Base-by-base conservation (phyloP, 2,113 vertebrate genomes). In the Gadus macrocephalus region DNA sequence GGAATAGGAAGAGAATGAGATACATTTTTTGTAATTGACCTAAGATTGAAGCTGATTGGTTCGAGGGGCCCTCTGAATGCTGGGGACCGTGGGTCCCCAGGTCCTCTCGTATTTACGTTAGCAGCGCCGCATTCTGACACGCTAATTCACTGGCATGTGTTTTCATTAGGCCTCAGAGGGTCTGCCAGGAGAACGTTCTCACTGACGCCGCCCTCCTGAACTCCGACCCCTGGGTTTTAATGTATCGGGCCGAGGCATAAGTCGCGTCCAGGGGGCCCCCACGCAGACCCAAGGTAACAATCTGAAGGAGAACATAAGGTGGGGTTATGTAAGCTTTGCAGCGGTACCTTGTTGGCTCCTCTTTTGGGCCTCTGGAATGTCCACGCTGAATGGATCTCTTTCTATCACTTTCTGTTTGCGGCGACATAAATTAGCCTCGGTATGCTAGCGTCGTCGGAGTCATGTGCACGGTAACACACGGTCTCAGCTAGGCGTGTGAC, bases 61-160 rank as follows among this genome's bases (percentile, higher is more conserved):
- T 42, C 1, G 6, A 42, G 11, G 38, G 38, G 38, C 38, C 38
- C 11, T 11, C 38, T 8, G 11, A 42, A 11, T 42, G 7, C 42
- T 14, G 42, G 42, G 42, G 42, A 49, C 42, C 66, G 61, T 42
- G 1, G 2, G 72, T 66, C 74, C 73, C 64, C 67, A 19, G 84
- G 84, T 90, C 78, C 75, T 86, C 80, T 86, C 87, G 71, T 86
- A 88, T 90, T 87, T 82, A 88, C 73, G 83, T 74, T 20, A 81
- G 80, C 70, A 76, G 27, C 76, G 86, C 74, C 73, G 58, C 61
- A 72, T 80, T 73, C 81, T 86, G 82, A 81, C 79, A 75, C 76
- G 73, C 76, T 87, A 78, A 83, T 78, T 85, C 75, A 4, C 71
- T 74, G 79, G 77, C 86, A 85, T 85, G 84, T 86, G 78, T 86